Percentiles rank a stretch among this genome's conserved stretches.
Evolutionary conservation across 30 jellyfish, hydroid and myxozoan species (phyloP).

Genomic region (Pelagia noctiluca): DNA sequence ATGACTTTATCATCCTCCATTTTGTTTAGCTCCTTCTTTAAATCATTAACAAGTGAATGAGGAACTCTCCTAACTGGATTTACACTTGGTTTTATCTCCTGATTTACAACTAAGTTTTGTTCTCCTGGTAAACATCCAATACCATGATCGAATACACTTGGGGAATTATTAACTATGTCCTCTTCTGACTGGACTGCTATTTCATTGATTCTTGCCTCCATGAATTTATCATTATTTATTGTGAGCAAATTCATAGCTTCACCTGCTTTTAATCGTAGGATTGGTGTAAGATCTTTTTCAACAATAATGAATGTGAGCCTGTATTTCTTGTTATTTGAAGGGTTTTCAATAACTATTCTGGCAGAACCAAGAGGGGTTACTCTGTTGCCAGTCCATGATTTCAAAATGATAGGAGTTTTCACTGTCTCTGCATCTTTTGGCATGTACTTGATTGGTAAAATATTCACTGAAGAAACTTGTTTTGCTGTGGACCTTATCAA

Average conservation of each 20-base stretch:
- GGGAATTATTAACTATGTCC: conserved; percentile 39
- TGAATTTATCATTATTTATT: conserved; percentile 46
- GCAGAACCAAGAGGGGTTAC: conserved; percentile 48
- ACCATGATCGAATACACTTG: conserved; percentile 54
- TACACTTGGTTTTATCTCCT: conserved; percentile 51
- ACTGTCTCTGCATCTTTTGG: conserved; percentile 3
- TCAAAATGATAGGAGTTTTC: conserved; percentile 1
- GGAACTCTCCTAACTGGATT: conserved; percentile 63
- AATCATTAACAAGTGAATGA: conserved; percentile 44
- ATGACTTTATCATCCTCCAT: conserved; percentile 38
- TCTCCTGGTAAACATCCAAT: conserved; percentile 55
- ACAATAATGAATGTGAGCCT: conserved; percentile 47
- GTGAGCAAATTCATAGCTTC: conserved; percentile 62
- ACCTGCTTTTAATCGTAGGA: conserved; percentile 45
- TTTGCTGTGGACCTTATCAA: conserved; percentile 53
- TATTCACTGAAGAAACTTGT: conserved; percentile 62
- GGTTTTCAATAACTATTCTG: conserved; percentile 4
- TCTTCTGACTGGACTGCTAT: conserved; percentile 53
- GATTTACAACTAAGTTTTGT: conserved; percentile 52
- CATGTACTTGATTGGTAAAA: conserved; percentile 30
- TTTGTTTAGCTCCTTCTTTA: conserved; percentile 44
- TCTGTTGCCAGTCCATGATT: conserved; percentile 55
- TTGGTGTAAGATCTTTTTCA: conserved; percentile 62
- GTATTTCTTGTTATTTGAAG: conserved; percentile 43
- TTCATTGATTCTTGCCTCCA: conserved; percentile 54